Percentiles rank a stretch among this genome's conserved stretches.
phyloP scores from a whole-genome alignment of 2,113 vertebrate genomes.

The Carassius auratus region DNA sequence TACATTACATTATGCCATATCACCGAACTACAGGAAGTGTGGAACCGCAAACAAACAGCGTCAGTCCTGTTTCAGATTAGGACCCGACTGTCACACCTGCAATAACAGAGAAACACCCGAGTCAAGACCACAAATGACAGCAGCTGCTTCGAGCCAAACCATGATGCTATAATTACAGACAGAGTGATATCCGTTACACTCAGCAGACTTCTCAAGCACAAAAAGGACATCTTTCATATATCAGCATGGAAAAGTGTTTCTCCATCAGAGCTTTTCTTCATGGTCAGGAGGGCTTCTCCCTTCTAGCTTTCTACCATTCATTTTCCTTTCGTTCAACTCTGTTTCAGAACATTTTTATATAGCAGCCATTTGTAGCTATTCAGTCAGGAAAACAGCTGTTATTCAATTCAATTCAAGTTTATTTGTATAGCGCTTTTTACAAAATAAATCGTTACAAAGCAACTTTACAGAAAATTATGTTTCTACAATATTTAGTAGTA shows the following conservation, averaged over 20 bases:
- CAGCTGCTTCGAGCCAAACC: not conserved
- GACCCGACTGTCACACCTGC: conserved; percentile 2
- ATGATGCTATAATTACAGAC: conserved; percentile 31
- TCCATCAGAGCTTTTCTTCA: not conserved
- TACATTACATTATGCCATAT: conserved; percentile 10
- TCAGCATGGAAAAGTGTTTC: conserved; percentile 2
- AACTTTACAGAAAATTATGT: no score
- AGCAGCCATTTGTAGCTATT: conserved; percentile 46
- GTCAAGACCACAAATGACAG: not conserved
- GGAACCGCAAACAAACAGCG: not conserved
- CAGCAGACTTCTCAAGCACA: not conserved
- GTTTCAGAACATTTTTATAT: conserved; percentile 45
- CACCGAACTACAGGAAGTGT: conserved; percentile 1
- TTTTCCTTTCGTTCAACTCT: conserved; percentile 29
- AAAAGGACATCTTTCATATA: not conserved
- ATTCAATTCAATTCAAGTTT: no score
- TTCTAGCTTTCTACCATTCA: conserved; percentile 1
- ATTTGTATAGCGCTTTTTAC: no score
- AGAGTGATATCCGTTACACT: not conserved
- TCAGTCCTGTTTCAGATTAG: conserved; percentile 15
- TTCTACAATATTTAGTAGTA: no score
- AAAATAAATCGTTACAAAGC: no score
- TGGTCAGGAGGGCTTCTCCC: conserved; percentile 5
- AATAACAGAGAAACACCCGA: not conserved
- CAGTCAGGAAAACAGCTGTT: conserved; percentile 24